Base-by-base conservation (phyloP, 2,888 invertebrate species). In the Phengaris arion region DNA sequence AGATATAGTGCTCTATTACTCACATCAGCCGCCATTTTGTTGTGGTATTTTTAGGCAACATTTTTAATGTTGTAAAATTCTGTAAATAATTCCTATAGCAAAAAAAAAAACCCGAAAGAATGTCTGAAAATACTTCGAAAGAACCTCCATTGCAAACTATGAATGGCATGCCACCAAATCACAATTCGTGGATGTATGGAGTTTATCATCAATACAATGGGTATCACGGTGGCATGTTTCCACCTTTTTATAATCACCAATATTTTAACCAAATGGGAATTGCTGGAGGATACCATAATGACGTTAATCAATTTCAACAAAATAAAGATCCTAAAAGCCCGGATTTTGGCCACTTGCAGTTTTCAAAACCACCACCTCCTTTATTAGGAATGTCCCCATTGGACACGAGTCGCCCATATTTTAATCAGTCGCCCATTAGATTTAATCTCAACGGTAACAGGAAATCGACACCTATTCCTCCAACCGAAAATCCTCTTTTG, bases 221-320 rank as follows among this genome's bases (percentile, higher is more conserved):
- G 69, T 93, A 91, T 81, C 88, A 87, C 77, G 89, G 90, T 82
- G 89, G 90, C 82, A 87, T 91, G 85, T 94, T 91, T 84, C 89
- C 92, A 75, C 94, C 92, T 75, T 94, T 91, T 82, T 94, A 91
- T 81, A 94, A 94, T 81, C 91, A 93, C 77, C 91, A 82, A 75
- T 94, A 92, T 81, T 93, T 87, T 80, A 90, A 91, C 81, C 91
- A 90, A 82, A 90, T 92, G 89, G 86, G 87, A 52, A 87, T 87
- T 79, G 87, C 77, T 72, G 80, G 79, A 77, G 76, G 77, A 74
- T 81, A 83, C 51, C 85, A 74, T 79, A 88, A 84, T 80, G 85
- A 85, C 79, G 79, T 80, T 77, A 86, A 87, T 80, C 89, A 90
- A 78, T 90, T 86, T 83, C 89, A 89, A 79, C 87, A 86, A 77